Conservation (phyloP, 2,797 vertebrate genomes). For the Cygnus olor region DNA sequence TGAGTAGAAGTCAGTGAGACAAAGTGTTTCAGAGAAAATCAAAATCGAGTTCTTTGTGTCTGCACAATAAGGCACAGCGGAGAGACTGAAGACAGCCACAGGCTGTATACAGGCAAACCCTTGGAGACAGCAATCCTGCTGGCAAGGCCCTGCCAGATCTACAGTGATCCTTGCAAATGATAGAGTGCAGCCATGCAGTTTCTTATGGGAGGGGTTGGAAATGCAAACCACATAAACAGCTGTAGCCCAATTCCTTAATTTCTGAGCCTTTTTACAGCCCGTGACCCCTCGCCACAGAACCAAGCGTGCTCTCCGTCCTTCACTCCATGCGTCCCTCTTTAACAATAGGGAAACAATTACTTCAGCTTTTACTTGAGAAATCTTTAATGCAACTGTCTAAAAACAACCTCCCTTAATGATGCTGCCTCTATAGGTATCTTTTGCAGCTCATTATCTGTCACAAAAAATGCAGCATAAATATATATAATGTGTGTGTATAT, state of each 20-base stretch:
- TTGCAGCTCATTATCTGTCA: background rate
- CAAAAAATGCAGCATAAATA: conserved; percentile 2
- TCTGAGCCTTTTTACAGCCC: background rate
- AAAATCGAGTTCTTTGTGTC: background rate
- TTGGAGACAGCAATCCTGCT: background rate
- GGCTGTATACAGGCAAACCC: background rate
- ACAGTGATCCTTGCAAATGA: background rate
- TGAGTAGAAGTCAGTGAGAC: background rate
- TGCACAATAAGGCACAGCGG: background rate
- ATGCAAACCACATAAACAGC: background rate
- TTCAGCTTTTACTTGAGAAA: conserved; percentile 27
- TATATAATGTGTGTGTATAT: too few relatives aligned
- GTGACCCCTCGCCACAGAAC: background rate
- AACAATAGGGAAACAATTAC: background rate
- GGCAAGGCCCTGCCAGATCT: background rate
- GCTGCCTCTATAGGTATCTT: conserved; percentile 53
- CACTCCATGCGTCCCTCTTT: background rate
- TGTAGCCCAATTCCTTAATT: background rate
- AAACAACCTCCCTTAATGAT: conserved; percentile 6
- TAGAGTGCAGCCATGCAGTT: background rate
- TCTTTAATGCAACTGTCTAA: conserved; percentile 60
- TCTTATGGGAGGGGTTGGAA: background rate
- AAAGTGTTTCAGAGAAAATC: background rate
- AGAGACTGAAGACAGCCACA: background rate
- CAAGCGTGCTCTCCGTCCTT: background rate